Evolutionary conservation across 2,113 vertebrate species (phyloP).

Genomic region (Myrmecobius fasciatus): DNA sequence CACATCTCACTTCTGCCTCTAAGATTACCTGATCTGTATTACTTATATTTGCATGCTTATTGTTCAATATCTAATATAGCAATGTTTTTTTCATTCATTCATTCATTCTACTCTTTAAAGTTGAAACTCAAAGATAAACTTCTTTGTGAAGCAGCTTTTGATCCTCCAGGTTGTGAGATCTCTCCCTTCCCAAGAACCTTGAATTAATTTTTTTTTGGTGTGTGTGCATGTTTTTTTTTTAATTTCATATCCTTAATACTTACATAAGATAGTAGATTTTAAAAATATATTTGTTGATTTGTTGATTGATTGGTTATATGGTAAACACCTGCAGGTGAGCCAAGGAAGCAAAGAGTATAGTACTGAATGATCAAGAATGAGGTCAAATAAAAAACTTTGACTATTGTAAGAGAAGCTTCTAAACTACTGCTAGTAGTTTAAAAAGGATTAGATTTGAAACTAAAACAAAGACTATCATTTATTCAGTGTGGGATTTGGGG

Average conservation of each 20-base stretch:
- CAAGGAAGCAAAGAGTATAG: background rate
- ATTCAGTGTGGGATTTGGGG: background rate
- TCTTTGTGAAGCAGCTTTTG: background rate
- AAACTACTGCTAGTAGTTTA: no score
- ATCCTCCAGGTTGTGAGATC: background rate
- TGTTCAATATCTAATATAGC: background rate
- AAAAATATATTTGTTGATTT: background rate
- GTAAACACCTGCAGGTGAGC: background rate
- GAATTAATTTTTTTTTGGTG: background rate
- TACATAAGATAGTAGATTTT: background rate
- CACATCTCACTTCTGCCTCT: background rate
- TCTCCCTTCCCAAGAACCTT: background rate
- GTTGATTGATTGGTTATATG: background rate
- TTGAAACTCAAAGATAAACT: background rate
- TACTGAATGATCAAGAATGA: background rate
- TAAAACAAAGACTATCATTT: background rate
- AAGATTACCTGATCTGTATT: background rate
- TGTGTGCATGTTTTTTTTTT: background rate
- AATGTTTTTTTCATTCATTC: background rate
- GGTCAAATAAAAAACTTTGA: background rate
- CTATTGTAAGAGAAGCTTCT: background rate
- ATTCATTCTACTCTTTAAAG: background rate
- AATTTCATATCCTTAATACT: background rate
- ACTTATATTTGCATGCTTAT: background rate
- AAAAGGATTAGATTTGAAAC: background rate